These are phyloP conservation scores for Hycleus phaleratus DNA, from an alignment of 1,140 invertebrate species.

Conservation along the genomic window DNA sequence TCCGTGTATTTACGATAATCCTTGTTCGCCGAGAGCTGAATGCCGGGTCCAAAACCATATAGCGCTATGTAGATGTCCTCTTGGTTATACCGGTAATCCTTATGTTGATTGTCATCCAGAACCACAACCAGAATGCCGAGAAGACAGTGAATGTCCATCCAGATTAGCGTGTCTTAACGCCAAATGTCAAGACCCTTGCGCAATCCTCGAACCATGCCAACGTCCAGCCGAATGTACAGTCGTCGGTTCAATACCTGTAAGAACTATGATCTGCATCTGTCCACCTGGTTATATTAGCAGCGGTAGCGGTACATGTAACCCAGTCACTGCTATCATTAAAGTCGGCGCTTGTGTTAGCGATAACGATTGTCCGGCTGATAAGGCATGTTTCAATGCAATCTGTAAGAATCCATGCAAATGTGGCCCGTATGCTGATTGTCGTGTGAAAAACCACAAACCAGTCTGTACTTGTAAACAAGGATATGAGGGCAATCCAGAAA, in stretches of 20 bases:
- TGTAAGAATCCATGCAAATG: slow-evolving; percentile 77
- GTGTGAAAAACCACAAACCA: slow-evolving; percentile 72
- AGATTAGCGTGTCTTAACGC: slow-evolving; percentile 71
- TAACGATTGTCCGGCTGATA: slow-evolving; percentile 64
- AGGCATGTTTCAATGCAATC: slow-evolving; percentile 68
- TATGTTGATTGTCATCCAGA: slow-evolving; percentile 68
- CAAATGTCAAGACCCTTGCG: slow-evolving; percentile 77
- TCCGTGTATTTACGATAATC: slow-evolving; percentile 71
- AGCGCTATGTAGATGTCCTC: slow-evolving; percentile 72
- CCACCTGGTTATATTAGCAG: slow-evolving; percentile 80
- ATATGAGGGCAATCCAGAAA: slow-evolving; percentile 72
- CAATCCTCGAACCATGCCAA: slow-evolving; percentile 66
- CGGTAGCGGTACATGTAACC: slow-evolving; percentile 69
- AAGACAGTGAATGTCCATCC: slow-evolving; percentile 74
- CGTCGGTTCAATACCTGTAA: slow-evolving; percentile 67
- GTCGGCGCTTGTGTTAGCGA: slow-evolving; percentile 66
- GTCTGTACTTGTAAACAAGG: slow-evolving; percentile 74
- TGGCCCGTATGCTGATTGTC: slow-evolving; percentile 71
- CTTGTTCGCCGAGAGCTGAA: slow-evolving; percentile 68
- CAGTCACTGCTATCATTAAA: slow-evolving; percentile 55
- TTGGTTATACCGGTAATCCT: slow-evolving; percentile 65
- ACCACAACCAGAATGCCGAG: slow-evolving; percentile 65
- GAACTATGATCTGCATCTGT: slow-evolving; percentile 83
- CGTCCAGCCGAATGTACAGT: slow-evolving; percentile 74
- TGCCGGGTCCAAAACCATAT: slow-evolving; percentile 76